Conservation (phyloP, 2,888 invertebrate genomes). For the Oscheius sp. region DNA sequence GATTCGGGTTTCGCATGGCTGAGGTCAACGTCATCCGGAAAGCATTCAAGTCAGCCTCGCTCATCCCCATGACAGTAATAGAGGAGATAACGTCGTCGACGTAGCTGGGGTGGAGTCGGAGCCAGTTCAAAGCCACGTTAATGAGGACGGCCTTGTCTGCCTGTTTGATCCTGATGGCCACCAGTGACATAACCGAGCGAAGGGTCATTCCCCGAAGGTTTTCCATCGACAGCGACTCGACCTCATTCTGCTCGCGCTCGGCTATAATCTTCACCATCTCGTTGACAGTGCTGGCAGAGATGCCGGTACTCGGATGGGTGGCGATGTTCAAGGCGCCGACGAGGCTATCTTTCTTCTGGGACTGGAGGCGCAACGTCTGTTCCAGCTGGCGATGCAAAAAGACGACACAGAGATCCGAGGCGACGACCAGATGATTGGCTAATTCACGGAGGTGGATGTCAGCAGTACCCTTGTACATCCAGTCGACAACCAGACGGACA, state of each 20-base stretch:
- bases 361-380: constrained; percentile 2
- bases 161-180: background rate
- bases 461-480: constrained; percentile 21
- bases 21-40: constrained; percentile 12
- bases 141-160: background rate
- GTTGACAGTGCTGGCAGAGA: background rate
- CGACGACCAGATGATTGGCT: constrained; percentile 7
- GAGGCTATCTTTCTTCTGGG: background rate
- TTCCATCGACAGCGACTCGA: background rate
- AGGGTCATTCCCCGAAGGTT: constrained; percentile 2
- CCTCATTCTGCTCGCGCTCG: background rate
- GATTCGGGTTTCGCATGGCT: background rate
- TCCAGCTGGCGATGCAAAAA: constrained; percentile 20
- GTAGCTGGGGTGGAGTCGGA: background rate
- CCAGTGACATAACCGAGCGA: constrained; percentile 8
- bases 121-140: constrained; percentile 19
- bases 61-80: constrained; percentile 3
- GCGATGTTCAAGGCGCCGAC: constrained; percentile 6
- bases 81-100: background rate
- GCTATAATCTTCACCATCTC: background rate
- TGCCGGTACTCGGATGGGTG: background rate
- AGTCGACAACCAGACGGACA: constrained; percentile 12
- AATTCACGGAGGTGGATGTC: background rate
- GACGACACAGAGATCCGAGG: constrained; percentile 9
- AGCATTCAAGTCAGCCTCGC: constrained; percentile 5